Conservation (phyloP, 2,888 invertebrate species). For the Callinectes sapidus region DNA sequence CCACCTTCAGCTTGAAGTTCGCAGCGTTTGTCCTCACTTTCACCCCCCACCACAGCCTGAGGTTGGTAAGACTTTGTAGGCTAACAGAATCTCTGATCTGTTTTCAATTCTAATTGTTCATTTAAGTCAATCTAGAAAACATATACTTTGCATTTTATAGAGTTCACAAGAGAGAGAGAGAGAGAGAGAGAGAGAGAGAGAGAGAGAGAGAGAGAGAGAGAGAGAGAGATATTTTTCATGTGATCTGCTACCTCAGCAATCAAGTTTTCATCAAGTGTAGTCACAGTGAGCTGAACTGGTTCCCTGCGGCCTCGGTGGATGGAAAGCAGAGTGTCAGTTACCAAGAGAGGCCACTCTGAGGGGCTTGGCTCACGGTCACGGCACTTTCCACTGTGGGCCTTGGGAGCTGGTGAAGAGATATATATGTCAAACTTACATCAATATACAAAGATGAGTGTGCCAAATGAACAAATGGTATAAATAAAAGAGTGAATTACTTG, state of each 20-base stretch:
- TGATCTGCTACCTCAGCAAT: constrained; percentile 57
- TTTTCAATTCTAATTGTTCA: neutral
- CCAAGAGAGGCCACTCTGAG: constrained; percentile 70
- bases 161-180: neutral
- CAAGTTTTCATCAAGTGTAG: constrained; percentile 64
- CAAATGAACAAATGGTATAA: too few species aligned
- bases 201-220: neutral
- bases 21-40: constrained; percentile 41
- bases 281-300: constrained; percentile 67
- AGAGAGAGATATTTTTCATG: neutral
- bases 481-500: too few species aligned
- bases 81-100: neutral
- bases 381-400: constrained; percentile 34
- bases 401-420: constrained; percentile 45
- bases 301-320: constrained; percentile 71
- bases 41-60: constrained; percentile 43
- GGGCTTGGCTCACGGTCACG: constrained; percentile 60
- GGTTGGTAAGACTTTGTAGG: neutral
- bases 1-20: constrained; percentile 46
- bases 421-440: neutral
- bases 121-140: neutral
- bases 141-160: neutral
- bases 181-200: neutral
- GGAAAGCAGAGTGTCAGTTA: constrained; percentile 70
- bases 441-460: neutral